Conservation (phyloP, 2,797 vertebrate genomes). For the Bradypodion pumilum region DNA sequence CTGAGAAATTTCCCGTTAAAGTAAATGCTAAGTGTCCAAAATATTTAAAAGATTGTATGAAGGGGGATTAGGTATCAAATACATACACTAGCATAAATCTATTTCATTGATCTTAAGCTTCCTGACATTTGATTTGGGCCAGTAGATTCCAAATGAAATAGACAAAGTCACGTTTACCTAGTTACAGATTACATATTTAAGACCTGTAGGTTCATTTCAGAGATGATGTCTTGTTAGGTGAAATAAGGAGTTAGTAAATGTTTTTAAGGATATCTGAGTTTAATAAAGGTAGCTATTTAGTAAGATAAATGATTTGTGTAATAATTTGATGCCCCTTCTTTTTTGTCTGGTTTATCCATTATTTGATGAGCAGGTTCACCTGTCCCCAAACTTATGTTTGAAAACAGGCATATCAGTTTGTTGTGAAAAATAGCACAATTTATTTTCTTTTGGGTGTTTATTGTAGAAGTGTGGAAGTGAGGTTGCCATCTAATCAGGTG, state of each 20-base stretch:
- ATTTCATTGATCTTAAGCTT: not conserved
- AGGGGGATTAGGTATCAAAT: not conserved
- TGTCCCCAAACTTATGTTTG: too few species aligned
- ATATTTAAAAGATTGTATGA: not conserved
- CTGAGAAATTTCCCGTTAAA: too few species aligned
- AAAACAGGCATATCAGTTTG: too few species aligned
- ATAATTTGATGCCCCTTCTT: too few species aligned
- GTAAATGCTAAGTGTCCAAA: not conserved
- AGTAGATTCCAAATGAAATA: not conserved
- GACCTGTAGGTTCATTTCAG: not conserved
- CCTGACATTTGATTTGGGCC: not conserved
- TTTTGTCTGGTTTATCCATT: too few species aligned
- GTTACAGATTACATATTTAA: not conserved
- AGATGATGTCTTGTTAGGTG: not conserved
- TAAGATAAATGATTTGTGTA: too few species aligned
- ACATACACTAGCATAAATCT: not conserved
- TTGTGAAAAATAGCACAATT: too few species aligned
- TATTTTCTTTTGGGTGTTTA: too few species aligned
- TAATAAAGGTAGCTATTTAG: not conserved
- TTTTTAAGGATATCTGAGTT: not conserved
- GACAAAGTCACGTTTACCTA: not conserved
- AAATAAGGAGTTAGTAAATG: not conserved
- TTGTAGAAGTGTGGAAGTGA: too few species aligned
- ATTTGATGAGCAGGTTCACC: too few species aligned
- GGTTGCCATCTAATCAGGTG: too few species aligned